Evolutionary conservation across 2,888 invertebrate genomes (phyloP).

Genomic region (Halictus quadricinctus): DNA sequence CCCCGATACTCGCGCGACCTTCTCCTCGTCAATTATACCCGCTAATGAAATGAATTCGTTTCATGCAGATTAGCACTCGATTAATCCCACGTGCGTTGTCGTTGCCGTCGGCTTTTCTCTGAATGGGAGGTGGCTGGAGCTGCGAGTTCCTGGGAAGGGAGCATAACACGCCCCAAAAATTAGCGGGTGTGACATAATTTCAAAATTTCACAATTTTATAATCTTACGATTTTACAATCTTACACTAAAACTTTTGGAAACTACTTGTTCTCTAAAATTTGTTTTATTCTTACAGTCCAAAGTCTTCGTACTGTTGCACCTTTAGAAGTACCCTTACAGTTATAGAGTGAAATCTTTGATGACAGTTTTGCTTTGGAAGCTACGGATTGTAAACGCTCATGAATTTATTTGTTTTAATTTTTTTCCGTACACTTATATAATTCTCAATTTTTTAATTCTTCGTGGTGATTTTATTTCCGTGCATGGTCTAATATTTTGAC

Average conservation of each 20-base stretch:
- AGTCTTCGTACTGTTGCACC: too few species aligned
- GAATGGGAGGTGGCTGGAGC: neutral
- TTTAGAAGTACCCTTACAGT: too few species aligned
- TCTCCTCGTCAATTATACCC: conserved; percentile 31
- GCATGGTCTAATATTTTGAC: neutral
- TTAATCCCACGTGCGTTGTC: conserved; percentile 9
- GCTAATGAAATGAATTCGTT: conserved; percentile 36
- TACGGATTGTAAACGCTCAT: too few species aligned
- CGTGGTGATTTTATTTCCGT: too few species aligned
- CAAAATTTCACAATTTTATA: neutral
- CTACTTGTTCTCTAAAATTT: too few species aligned
- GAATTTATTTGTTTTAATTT: too few species aligned
- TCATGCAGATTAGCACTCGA: conserved; percentile 30
- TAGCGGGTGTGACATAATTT: neutral
- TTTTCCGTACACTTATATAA: too few species aligned
- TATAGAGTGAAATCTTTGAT: too few species aligned
- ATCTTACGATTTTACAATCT: too few species aligned
- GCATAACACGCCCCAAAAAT: neutral
- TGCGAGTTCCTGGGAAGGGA: neutral
- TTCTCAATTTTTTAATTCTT: neutral
- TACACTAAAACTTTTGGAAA: too few species aligned
- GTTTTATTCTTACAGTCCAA: too few species aligned
- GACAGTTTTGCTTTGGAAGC: too few species aligned
- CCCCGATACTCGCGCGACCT: neutral
- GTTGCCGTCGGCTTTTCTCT: neutral